These are phyloP conservation scores for Gobionotothen gibberifrons DNA, from an alignment of 2,797 vertebrate genomes.

Conservation along the genomic window DNA sequence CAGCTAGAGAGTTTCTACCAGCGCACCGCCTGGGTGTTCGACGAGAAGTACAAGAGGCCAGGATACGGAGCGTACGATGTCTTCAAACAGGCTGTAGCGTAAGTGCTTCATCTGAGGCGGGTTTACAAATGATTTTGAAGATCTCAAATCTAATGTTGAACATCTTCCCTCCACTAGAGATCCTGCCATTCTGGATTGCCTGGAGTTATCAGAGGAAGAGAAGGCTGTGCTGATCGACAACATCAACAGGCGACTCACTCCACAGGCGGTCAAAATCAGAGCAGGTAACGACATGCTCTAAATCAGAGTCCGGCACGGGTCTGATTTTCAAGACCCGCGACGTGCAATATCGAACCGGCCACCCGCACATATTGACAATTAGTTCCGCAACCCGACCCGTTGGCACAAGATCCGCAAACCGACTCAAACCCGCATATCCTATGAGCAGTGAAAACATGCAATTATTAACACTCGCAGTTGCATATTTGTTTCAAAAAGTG, in stretches of 20 bases:
- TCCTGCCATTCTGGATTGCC: slow-evolving; percentile 92
- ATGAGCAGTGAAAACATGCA: too few relatives aligned
- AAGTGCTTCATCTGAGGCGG: slow-evolving; percentile 69
- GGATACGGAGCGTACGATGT: slow-evolving; percentile 99
- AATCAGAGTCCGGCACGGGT: too few relatives aligned
- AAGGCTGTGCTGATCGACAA: slow-evolving; percentile 94
- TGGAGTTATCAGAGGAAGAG: slow-evolving; percentile 96
- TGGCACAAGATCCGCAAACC: too few relatives aligned
- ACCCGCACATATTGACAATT: too few relatives aligned
- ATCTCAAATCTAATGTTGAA: neutral
- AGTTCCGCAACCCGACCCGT: too few relatives aligned
- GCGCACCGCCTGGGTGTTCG: slow-evolving; percentile 98
- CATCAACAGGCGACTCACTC: slow-evolving; percentile 97
- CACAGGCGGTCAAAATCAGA: slow-evolving; percentile 98
- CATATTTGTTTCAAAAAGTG: too few relatives aligned
- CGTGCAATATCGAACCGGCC: too few relatives aligned
- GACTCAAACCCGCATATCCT: too few relatives aligned
- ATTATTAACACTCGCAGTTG: too few relatives aligned
- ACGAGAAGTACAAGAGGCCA: slow-evolving; percentile 97
- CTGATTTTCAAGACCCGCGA: too few relatives aligned
- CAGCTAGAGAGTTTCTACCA: slow-evolving; percentile 97
- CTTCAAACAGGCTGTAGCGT: slow-evolving; percentile 99
- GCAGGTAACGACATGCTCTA: slow-evolving; percentile 83
- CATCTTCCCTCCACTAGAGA: slow-evolving; percentile 82
- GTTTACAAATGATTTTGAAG: neutral